Percentiles rank a stretch among this genome's conserved stretches.
Conservation (phyloP, 2,888 invertebrate species). For the Phania funesta region DNA sequence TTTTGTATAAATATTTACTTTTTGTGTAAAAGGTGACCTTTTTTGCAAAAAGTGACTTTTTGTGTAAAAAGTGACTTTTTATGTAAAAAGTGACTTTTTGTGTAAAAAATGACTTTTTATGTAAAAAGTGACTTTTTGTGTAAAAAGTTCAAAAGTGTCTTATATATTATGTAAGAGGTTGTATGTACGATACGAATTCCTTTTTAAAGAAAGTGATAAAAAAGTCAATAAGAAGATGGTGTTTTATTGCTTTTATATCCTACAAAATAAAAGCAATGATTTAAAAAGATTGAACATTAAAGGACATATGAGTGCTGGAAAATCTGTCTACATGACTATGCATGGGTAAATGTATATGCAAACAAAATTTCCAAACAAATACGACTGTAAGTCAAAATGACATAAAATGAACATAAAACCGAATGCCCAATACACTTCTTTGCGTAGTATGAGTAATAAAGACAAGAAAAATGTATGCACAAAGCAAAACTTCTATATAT, state of each 20-base stretch:
- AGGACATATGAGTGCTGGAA: background rate
- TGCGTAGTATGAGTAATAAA: background rate
- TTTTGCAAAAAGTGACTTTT: too few species aligned
- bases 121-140: too few species aligned
- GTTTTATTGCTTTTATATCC: slow-evolving; percentile 1
- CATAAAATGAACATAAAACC: slow-evolving; percentile 29
- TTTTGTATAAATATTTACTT: too few species aligned
- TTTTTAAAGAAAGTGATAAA: slow-evolving; percentile 11
- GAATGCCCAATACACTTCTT: slow-evolving; percentile 22
- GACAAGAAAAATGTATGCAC: background rate
- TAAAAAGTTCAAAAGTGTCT: too few species aligned
- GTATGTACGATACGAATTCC: background rate
- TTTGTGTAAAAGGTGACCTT: too few species aligned
- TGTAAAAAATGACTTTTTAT: too few species aligned
- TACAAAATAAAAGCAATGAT: slow-evolving; percentile 31
- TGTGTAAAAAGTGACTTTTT: too few species aligned
- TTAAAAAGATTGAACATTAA: slow-evolving; percentile 24
- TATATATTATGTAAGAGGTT: too few species aligned
- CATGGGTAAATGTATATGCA: slow-evolving; percentile 5
- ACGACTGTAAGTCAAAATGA: background rate
- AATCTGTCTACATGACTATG: slow-evolving; percentile 7
- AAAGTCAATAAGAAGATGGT: slow-evolving; percentile 24
- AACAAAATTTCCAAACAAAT: slow-evolving; percentile 15
- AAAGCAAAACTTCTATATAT: slow-evolving; percentile 1
- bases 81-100: too few species aligned